Percentiles rank a stretch among this genome's conserved stretches.
Evolutionary conservation across 2,113 vertebrate genomes (phyloP).

Genomic region (Indicator indicator): DNA sequence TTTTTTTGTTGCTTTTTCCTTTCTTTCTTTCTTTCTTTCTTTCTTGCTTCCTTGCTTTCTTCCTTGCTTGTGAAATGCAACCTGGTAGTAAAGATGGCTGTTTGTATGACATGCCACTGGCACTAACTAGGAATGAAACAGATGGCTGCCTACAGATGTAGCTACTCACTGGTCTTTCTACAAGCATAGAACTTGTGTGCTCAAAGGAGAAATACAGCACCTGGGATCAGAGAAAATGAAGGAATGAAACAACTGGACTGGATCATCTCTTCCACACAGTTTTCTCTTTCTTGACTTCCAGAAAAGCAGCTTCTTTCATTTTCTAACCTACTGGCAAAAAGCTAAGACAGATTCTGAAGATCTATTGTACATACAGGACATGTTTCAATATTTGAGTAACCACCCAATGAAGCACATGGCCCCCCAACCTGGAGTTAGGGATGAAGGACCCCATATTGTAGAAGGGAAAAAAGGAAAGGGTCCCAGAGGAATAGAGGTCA

Average conservation of each 20-base stretch:
- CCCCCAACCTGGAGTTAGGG: background rate
- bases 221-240: background rate
- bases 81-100: background rate
- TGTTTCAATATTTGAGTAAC: background rate
- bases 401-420: fast-evolving
- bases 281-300: background rate
- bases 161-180: background rate
- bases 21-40: background rate
- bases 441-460: background rate
- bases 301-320: background rate
- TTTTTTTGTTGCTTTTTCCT: fast-evolving
- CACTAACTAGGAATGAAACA: background rate
- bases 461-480: background rate
- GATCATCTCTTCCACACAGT: background rate
- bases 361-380: fast-evolving
- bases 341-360: background rate
- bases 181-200: fast-evolving
- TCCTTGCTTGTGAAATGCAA: background rate
- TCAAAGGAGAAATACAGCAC: background rate
- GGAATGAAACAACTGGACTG: background rate
- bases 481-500: background rate
- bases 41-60: background rate
- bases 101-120: background rate
- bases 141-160: background rate
- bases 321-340: background rate